Evolutionary conservation across 2,888 invertebrate genomes (phyloP).

Genomic region (Orthosia gothica): DNA sequence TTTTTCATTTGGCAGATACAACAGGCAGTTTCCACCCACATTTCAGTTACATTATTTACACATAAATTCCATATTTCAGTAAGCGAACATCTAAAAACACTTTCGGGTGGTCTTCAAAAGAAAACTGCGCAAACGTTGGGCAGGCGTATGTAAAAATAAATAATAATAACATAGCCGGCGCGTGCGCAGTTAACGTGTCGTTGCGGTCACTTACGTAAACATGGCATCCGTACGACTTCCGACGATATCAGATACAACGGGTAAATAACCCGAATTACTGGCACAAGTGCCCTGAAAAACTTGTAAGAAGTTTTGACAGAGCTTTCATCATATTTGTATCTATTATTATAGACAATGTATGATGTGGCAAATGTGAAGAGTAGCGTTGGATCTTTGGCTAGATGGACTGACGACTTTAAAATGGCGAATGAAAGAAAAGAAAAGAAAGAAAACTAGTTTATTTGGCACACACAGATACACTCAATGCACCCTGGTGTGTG

Average conservation of each 20-base stretch:
- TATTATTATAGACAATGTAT: background rate
- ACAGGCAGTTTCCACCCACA: background rate
- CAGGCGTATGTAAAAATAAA: conserved; percentile 84
- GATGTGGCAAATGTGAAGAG: too few species aligned
- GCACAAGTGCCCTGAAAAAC: conserved; percentile 58
- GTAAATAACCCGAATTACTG: conserved; percentile 58
- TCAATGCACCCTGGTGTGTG: too few species aligned
- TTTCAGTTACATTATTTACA: background rate
- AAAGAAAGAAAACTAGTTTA: too few species aligned
- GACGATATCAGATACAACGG: conserved; percentile 75
- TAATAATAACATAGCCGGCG: conserved; percentile 84
- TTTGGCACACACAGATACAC: too few species aligned
- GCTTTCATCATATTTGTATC: conserved; percentile 12
- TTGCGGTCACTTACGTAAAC: conserved; percentile 88
- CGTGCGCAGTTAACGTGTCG: conserved; percentile 75
- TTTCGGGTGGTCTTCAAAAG: conserved; percentile 85
- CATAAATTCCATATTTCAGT: conserved; percentile 16
- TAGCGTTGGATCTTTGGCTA: too few species aligned
- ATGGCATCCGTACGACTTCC: conserved; percentile 88
- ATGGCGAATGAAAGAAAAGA: too few species aligned
- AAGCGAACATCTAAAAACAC: conserved; percentile 39
- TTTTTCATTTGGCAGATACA: background rate
- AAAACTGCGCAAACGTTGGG: conserved; percentile 71
- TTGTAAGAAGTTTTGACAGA: conserved; percentile 1
- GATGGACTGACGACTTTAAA: background rate